Percentiles rank a stretch among this genome's conserved stretches.
Evolutionary conservation across 30 jellyfish, hydroid and myxozoan species (phyloP).

Genomic region (Aurelia coerulea): DNA sequence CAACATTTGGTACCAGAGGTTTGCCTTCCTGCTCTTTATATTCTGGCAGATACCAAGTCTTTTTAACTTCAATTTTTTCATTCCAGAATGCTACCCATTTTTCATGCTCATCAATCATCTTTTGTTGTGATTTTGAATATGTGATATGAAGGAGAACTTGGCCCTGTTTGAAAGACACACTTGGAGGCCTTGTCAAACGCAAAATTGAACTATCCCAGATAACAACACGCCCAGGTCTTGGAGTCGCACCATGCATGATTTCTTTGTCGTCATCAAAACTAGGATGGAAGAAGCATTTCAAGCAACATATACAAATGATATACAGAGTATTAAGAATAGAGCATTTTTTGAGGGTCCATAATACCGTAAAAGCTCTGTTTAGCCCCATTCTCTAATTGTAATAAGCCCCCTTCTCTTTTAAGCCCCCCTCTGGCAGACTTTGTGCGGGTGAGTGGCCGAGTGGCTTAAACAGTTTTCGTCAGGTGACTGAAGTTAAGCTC

Average conservation of each 20-base stretch:
- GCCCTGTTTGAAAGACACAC: slow-evolving; percentile 78
- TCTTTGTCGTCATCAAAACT: slow-evolving; percentile 85
- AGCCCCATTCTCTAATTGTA: no score
- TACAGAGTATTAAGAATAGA: background rate
- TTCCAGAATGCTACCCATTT: slow-evolving; percentile 64
- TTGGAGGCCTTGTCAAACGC: slow-evolving; percentile 94
- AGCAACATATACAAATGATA: background rate
- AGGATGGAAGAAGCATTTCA: background rate
- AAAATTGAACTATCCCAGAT: slow-evolving; percentile 86
- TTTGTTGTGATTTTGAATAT: slow-evolving; percentile 62
- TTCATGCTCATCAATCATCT: slow-evolving; percentile 73
- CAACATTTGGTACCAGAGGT: slow-evolving; percentile 69
- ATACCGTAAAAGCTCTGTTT: no score
- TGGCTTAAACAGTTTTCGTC: no score
- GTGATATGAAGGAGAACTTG: slow-evolving; percentile 80
- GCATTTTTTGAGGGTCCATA: background rate
- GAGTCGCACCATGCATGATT: slow-evolving; percentile 87
- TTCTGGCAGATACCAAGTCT: slow-evolving; percentile 80
- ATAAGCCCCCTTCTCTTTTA: no score
- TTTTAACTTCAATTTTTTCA: slow-evolving; percentile 62
- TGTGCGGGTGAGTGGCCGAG: no score
- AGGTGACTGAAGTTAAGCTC: no score
- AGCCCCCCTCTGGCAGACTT: no score
- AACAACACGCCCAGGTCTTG: slow-evolving; percentile 90
- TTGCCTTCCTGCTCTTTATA: slow-evolving; percentile 44